These are phyloP conservation scores for Mus minutoides DNA, from an alignment of 2,797 vertebrate genomes.

Conservation along the genomic window DNA sequence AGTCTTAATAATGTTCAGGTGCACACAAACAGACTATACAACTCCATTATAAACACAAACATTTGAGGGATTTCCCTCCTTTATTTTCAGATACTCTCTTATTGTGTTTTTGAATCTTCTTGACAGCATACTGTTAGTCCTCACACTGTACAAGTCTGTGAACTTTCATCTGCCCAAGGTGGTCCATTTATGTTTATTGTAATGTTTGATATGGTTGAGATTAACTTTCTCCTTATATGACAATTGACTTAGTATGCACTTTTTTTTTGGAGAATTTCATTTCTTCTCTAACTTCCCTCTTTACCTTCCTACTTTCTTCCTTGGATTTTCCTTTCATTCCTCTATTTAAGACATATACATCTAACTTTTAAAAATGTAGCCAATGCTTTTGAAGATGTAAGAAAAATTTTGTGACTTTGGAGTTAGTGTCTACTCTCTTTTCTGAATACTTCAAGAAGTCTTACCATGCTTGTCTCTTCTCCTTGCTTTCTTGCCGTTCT, in stretches of 20 bases:
- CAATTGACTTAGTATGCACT: neutral
- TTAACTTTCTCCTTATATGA: conserved; percentile 13
- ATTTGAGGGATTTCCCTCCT: neutral
- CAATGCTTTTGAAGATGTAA: neutral
- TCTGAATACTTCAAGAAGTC: neutral
- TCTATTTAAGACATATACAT: neutral
- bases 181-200: conserved; percentile 6
- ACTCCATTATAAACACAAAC: neutral
- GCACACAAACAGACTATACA: neutral
- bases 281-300: too few species aligned
- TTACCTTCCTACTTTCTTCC: neutral
- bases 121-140: neutral
- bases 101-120: neutral
- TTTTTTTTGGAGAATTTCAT: neutral
- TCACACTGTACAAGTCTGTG: neutral
- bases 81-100: neutral
- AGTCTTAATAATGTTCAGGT: neutral
- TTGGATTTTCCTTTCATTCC: neutral
- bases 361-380: conserved; percentile 24
- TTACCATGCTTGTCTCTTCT: neutral
- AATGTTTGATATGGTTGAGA: neutral
- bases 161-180: conserved; percentile 4
- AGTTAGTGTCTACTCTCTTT: neutral
- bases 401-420: neutral
- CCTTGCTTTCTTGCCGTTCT: neutral